Base-by-base conservation (phyloP, 2,113 vertebrate species). In the Tretioscincus oriximinensis region DNA sequence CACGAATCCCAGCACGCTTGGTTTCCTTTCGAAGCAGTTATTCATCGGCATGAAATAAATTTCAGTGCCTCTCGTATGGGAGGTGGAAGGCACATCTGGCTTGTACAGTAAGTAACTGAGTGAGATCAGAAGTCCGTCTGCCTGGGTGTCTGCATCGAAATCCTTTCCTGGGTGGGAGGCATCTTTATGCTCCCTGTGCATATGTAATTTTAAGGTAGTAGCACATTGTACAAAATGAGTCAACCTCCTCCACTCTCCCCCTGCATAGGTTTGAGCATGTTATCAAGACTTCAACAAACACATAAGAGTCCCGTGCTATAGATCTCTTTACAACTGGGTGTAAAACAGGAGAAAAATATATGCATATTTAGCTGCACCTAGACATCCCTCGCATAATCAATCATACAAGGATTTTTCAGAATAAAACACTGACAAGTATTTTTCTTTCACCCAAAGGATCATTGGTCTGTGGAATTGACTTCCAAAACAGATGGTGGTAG, bases 121-220 rank as follows among this genome's bases (percentile, higher is more conserved):
- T 74, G 51, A 76, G 84, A 91, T 80, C 85, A 77, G 78, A 77
- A 81, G 81, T 89, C 80, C 0, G 16, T n/a, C 81, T 87, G 84
- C 16, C 87, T 90, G 81, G 75, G 31, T 88, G 87, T 78, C 8
- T 86, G 90, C 85, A 86, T 89, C 90, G 86, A 87, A 90, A 90
- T 85, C 86, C 84, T 89, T 82, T 77, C 83, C 90, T 86, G 78
- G 72, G 90, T 91, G 89, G 92, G 92, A 92, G 91, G 92, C 88
- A 89, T 90, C 89, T 89, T 86, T 83, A 88, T 83, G 88, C 87
- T 88, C 77, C 51, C 83, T 71, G 1, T 82, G 90, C 90, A 87
- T 90, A 85, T 89, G 84, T 89, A 91, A 90, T 91, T 90, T 93
- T 93, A 93, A 93, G 92, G 92, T 91, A 89, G 80, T 90, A 93